These are phyloP conservation scores for Silurus glanis DNA, from an alignment of 2,113 vertebrate genomes.

Conservation along the genomic window DNA sequence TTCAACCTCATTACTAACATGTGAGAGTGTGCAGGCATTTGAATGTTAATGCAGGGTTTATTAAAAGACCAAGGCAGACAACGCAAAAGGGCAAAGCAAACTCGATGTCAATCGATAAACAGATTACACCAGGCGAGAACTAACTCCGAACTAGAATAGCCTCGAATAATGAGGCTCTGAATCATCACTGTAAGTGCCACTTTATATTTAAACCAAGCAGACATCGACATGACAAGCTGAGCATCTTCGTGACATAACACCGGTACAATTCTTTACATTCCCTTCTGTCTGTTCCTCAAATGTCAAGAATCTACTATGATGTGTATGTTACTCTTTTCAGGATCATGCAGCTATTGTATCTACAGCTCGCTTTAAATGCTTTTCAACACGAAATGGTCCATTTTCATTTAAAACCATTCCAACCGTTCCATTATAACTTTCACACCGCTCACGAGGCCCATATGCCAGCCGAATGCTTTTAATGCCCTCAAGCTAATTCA, in stretches of 20 bases:
- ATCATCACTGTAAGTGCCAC: not conserved
- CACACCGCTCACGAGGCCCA: too few species aligned
- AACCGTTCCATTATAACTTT: not conserved
- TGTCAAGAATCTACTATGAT: not conserved
- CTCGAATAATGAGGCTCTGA: conserved; percentile 1
- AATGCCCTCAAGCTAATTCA: not conserved
- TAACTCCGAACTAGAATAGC: not conserved
- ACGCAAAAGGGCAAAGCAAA: not conserved
- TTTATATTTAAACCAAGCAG: too few species aligned
- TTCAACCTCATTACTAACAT: not conserved
- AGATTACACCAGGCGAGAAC: not conserved
- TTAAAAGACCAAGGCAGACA: not conserved
- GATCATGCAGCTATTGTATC: too few species aligned
- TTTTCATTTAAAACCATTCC: not conserved
- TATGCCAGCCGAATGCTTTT: not conserved
- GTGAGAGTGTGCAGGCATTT: not conserved
- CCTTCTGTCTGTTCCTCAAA: not conserved
- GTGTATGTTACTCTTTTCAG: not conserved
- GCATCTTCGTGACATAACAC: not conserved
- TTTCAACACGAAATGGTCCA: not conserved
- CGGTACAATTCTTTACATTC: not conserved
- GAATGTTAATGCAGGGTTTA: not conserved
- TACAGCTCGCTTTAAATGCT: not conserved
- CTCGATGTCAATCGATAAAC: not conserved
- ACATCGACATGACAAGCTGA: too few species aligned